These are phyloP conservation scores for Pseudochirops cupreus DNA, from an alignment of 2,797 vertebrate species.

Conservation along the genomic window DNA sequence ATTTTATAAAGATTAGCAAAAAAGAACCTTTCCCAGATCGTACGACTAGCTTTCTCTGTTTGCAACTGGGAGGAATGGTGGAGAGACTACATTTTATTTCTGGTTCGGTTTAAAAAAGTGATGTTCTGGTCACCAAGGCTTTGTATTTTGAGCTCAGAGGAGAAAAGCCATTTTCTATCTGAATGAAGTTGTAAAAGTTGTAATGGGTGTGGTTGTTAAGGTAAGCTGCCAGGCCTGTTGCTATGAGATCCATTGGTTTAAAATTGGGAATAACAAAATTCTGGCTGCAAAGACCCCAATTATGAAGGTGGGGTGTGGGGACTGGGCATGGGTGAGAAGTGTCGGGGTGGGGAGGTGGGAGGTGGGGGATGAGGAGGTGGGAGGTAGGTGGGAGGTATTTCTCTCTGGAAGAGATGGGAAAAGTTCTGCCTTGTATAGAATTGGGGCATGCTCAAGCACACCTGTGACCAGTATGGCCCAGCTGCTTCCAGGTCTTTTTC, in stretches of 20 bases:
- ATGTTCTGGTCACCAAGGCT: background rate
- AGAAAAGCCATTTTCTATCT: constrained; percentile 35
- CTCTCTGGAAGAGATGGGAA: constrained; percentile 6
- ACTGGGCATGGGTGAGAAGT: background rate
- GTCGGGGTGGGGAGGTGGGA: background rate
- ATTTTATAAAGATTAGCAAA: background rate
- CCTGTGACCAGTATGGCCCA: background rate
- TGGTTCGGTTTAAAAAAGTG: background rate
- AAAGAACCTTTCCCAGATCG: background rate
- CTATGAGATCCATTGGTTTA: constrained; percentile 73
- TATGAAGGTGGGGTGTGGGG: background rate
- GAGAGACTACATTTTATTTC: background rate
- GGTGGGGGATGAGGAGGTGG: background rate
- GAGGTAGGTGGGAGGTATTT: background rate
- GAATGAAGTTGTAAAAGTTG: constrained; percentile 58
- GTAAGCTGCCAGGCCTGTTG: constrained; percentile 50
- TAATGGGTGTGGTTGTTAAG: constrained; percentile 60
- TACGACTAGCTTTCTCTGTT: background rate
- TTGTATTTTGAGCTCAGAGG: background rate
- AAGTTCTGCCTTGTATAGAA: background rate
- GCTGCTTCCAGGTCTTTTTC: background rate
- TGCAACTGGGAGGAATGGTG: background rate
- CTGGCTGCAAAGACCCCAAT: background rate
- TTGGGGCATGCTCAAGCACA: background rate
- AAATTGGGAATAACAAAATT: constrained; percentile 52